These are phyloP conservation scores for Phainopepla nitens DNA, from an alignment of 2,113 vertebrate genomes.

Conservation along the genomic window DNA sequence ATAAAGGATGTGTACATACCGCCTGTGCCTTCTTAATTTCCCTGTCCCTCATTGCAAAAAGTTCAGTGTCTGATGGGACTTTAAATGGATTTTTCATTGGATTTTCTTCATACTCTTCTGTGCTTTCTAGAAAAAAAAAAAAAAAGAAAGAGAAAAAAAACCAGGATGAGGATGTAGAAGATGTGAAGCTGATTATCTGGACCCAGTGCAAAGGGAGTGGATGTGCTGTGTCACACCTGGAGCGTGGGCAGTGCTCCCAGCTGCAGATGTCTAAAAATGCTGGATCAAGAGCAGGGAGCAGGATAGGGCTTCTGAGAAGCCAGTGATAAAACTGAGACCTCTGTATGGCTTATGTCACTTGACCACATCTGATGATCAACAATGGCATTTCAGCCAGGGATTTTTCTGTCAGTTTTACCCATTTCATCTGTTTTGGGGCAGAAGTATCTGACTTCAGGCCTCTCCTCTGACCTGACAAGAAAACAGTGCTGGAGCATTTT, in stretches of 20 bases:
- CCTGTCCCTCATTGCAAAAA: conserved; percentile 67
- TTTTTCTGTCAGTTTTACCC: neutral
- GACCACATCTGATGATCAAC: neutral
- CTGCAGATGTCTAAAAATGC: neutral
- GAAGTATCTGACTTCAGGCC: neutral
- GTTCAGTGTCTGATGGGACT: conserved; percentile 54
- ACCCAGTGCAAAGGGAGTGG: neutral
- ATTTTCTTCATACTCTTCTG: neutral
- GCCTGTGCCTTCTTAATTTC: conserved; percentile 47
- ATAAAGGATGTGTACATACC: conserved; percentile 45
- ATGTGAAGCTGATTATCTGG: neutral
- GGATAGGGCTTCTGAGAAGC: neutral
- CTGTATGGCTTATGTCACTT: neutral
- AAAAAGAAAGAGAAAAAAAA: too few relatives aligned
- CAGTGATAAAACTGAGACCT: neutral
- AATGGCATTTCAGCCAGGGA: neutral
- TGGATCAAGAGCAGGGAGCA: neutral
- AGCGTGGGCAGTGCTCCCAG: neutral
- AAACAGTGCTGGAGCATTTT: neutral
- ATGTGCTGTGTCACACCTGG: neutral
- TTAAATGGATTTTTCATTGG: conserved; percentile 63
- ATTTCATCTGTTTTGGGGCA: neutral
- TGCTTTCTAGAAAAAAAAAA: neutral
- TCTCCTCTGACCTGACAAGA: neutral
- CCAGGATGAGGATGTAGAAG: neutral